A percentile compares a stretch with the other conserved stretches of the same genome.
phyloP scores from a whole-genome alignment of 1,140 invertebrate species.

The Lucilia sericata region DNA sequence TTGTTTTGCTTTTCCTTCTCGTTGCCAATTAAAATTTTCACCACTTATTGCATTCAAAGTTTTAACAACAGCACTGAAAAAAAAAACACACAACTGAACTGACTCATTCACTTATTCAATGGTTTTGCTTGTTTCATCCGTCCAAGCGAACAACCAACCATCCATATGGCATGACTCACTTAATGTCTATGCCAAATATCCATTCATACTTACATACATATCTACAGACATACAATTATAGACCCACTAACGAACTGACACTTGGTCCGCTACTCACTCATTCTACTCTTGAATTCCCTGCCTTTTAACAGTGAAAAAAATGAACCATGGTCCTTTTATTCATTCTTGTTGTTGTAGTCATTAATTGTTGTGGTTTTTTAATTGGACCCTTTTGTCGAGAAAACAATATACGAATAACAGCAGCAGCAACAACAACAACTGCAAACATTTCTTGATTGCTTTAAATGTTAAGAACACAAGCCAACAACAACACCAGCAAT shows the following conservation, averaged over 20 bases:
- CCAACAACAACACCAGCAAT: conserved; percentile 53
- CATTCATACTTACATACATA: too few relatives aligned
- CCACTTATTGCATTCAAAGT: conserved; percentile 18
- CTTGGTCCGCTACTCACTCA: neutral
- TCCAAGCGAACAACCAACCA: neutral
- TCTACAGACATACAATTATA: neutral
- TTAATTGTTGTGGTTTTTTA: conserved; percentile 68
- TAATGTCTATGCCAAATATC: neutral
- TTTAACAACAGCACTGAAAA: neutral
- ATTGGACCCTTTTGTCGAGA: conserved; percentile 63
- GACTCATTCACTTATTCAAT: neutral
- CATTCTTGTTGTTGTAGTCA: conserved; percentile 49
- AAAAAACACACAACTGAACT: conserved; percentile 55
- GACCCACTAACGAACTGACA: neutral
- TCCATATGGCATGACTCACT: neutral
- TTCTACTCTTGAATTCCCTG: neutral
- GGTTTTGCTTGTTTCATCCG: too few relatives aligned
- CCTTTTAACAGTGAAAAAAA: neutral
- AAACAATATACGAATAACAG: neutral
- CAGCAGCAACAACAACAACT: too few relatives aligned
- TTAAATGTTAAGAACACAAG: conserved; percentile 56
- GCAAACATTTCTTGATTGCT: conserved; percentile 52
- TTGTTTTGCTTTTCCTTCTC: conserved; percentile 46
- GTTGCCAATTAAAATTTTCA: conserved; percentile 67
- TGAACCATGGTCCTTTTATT: neutral